These are phyloP conservation scores for Phrixothrix hirtus DNA, from an alignment of 2,888 invertebrate genomes.

Conservation along the genomic window DNA sequence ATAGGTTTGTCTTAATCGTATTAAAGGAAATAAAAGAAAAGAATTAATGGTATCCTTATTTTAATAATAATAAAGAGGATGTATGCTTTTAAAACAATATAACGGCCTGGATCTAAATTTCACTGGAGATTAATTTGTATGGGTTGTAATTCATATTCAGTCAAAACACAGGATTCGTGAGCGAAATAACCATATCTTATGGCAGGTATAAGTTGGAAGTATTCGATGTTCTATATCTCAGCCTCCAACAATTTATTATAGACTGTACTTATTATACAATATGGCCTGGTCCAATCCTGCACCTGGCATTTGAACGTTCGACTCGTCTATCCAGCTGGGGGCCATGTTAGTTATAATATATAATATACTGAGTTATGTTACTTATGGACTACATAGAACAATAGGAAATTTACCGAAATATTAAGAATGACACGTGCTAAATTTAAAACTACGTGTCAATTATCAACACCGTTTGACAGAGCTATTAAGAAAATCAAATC, in stretches of 20 bases:
- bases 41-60: too few relatives aligned
- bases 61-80: too few relatives aligned
- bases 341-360: constrained; percentile 27
- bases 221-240: constrained; percentile 35
- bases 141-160: constrained; percentile 35
- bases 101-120: constrained; percentile 12
- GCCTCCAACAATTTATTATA: constrained; percentile 39
- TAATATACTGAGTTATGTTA: constrained; percentile 1
- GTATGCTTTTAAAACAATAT: too few relatives aligned
- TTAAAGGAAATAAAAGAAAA: too few relatives aligned
- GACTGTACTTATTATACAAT: constrained; percentile 41
- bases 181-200: constrained; percentile 36
- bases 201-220: constrained; percentile 38
- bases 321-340: constrained; percentile 35
- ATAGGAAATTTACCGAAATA: not conserved
- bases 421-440: constrained; percentile 28
- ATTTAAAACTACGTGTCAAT: constrained; percentile 24
- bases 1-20: too few relatives aligned
- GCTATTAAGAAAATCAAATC: too few relatives aligned
- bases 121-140: constrained; percentile 17
- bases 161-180: constrained; percentile 37
- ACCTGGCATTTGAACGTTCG: constrained; percentile 38
- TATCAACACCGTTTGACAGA: too few relatives aligned
- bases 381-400: not conserved
- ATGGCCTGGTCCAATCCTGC: constrained; percentile 37